These are phyloP conservation scores for Uria aalge DNA, from an alignment of 2,113 vertebrate genomes.

Conservation along the genomic window DNA sequence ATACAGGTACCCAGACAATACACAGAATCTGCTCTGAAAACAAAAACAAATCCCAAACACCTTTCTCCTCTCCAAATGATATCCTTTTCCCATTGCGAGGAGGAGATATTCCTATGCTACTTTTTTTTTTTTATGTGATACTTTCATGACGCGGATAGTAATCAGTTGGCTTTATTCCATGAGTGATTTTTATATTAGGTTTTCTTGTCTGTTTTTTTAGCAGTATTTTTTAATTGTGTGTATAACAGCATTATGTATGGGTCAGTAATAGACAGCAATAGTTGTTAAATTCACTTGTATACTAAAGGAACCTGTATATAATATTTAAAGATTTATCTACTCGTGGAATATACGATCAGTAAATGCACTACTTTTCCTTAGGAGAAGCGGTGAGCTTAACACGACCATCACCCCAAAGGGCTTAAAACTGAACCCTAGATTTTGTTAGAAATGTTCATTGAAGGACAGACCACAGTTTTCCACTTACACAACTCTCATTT, in stretches of 20 bases:
- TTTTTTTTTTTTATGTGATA: not conserved
- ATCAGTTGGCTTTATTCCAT: not conserved
- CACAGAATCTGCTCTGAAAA: not conserved
- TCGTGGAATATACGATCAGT: not conserved
- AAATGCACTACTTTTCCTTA: not conserved
- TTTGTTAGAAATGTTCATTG: not conserved
- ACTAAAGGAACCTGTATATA: not conserved
- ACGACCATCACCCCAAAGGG: not conserved
- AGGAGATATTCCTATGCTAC: not conserved
- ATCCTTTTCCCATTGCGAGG: not conserved
- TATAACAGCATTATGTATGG: not conserved
- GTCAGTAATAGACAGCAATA: not conserved
- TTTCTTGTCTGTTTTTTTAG: not conserved
- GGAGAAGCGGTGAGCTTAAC: not conserved
- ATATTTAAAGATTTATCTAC: not conserved
- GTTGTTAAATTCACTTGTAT: not conserved
- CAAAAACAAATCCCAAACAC: not conserved
- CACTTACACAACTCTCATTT: not conserved
- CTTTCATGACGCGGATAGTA: not conserved
- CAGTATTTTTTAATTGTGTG: not conserved
- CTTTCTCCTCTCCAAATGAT: too few relatives aligned
- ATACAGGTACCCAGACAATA: not conserved
- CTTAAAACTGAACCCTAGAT: not conserved
- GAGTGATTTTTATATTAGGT: not conserved
- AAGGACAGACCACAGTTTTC: conserved; percentile 4